These are phyloP conservation scores for Festucalex cinctus DNA, from an alignment of 2,113 vertebrate genomes.

Conservation along the genomic window DNA sequence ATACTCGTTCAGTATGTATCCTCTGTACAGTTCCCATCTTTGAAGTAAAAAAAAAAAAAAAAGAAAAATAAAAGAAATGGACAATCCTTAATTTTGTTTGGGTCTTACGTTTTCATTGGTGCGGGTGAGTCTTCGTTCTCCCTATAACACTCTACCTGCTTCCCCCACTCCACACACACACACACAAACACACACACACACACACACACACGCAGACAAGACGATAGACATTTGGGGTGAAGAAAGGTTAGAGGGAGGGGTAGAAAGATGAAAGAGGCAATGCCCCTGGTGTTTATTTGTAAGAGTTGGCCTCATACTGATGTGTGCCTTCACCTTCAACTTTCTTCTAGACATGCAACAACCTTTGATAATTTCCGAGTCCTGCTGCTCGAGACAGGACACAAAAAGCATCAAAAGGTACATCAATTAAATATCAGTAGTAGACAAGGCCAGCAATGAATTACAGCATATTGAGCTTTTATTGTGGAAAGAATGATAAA, in stretches of 20 bases:
- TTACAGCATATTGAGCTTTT: not conserved
- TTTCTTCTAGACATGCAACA: not conserved
- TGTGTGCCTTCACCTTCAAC: constrained; percentile 20
- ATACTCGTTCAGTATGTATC: too few species aligned
- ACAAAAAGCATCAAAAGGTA: not conserved
- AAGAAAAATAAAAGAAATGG: too few species aligned
- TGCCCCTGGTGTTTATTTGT: constrained; percentile 27
- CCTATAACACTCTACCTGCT: not conserved
- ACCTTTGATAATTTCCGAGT: constrained; percentile 16
- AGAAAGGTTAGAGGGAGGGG: not conserved
- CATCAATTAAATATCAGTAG: not conserved
- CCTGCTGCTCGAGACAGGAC: constrained; percentile 18
- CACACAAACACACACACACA: too few species aligned
- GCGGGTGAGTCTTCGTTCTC: not conserved
- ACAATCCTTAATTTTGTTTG: too few species aligned
- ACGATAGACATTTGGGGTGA: not conserved
- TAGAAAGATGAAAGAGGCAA: not conserved
- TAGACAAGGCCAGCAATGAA: not conserved
- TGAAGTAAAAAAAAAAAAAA: too few species aligned
- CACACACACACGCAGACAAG: too few species aligned
- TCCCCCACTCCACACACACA: too few species aligned
- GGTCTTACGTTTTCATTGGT: not conserved
- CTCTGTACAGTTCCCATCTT: not conserved
- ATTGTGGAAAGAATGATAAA: constrained; percentile 3
- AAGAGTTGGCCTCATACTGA: constrained; percentile 18